Conservation (phyloP, 2,888 invertebrate genomes). For the Girardia tigrina region DNA sequence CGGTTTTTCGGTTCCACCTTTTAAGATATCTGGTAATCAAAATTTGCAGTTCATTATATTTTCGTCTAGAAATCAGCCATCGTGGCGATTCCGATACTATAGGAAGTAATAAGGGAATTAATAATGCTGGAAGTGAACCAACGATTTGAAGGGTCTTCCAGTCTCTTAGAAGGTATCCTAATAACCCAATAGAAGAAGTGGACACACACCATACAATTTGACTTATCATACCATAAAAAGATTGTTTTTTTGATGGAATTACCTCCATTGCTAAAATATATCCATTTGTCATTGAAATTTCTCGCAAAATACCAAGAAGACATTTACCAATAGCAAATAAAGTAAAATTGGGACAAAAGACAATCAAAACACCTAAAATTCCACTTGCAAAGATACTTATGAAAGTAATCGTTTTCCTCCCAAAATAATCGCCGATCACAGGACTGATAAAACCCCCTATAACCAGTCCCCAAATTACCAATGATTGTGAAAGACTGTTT, state of each 20-base stretch:
- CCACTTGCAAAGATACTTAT: not conserved
- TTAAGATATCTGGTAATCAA: not conserved
- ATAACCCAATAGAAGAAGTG: not conserved
- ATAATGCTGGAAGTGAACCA: not conserved
- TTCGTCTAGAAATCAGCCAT: not conserved
- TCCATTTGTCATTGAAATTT: constrained; percentile 6
- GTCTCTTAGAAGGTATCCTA: not conserved
- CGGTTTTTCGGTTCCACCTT: not conserved
- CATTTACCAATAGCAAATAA: not conserved
- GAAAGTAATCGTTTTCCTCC: not conserved
- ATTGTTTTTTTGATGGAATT: not conserved
- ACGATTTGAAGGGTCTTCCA: not conserved
- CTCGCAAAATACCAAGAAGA: not conserved
- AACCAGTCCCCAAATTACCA: not conserved
- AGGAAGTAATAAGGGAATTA: not conserved
- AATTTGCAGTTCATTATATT: not conserved
- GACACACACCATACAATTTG: not conserved
- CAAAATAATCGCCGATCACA: not conserved
- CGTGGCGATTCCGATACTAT: not conserved
- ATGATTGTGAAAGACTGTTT: not conserved
- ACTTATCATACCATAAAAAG: not conserved
- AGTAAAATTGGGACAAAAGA: not conserved
- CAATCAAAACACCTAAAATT: not conserved
- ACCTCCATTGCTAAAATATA: not conserved
- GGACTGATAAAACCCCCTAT: not conserved